Conservation (phyloP, 2,888 invertebrate species). For the Hypomecis punctinalis region DNA sequence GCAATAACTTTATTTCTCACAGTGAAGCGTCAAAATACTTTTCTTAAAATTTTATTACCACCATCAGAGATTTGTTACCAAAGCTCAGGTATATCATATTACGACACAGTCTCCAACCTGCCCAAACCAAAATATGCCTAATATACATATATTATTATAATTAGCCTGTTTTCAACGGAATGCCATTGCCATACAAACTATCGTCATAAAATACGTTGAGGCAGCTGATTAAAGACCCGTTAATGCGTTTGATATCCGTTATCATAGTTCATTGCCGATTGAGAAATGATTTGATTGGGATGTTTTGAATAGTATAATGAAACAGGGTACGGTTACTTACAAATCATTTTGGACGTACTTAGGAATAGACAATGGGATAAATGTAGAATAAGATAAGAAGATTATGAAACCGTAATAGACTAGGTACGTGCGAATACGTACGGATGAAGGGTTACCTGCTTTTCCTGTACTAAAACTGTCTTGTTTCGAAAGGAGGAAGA, state of each 20-base stretch:
- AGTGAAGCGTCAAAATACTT: too few relatives aligned
- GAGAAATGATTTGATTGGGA: slow-evolving; percentile 24
- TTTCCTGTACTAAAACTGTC: too few relatives aligned
- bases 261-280: slow-evolving; percentile 30
- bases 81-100: not conserved
- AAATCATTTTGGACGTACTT: not conserved
- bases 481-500: too few relatives aligned
- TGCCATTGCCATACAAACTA: slow-evolving; percentile 36
- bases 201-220: slow-evolving; percentile 39
- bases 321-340: not conserved
- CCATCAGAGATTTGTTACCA: too few relatives aligned
- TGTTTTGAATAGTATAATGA: slow-evolving; percentile 24
- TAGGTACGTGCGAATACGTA: too few relatives aligned
- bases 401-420: too few relatives aligned
- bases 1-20: too few relatives aligned
- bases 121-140: slow-evolving; percentile 3
- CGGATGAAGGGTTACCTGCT: too few relatives aligned
- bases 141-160: slow-evolving; percentile 39
- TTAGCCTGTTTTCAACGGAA: slow-evolving; percentile 42
- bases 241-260: slow-evolving; percentile 39
- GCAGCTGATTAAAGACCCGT: slow-evolving; percentile 42
- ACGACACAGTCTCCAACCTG: slow-evolving; percentile 12
- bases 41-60: too few relatives aligned
- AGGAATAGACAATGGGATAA: not conserved
- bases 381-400: too few relatives aligned